A percentile compares a stretch with the other conserved stretches of the same genome.
These are phyloP conservation scores for Oreochromis mossambicus DNA, from an alignment of 2,797 vertebrate genomes.

Conservation along the genomic window DNA sequence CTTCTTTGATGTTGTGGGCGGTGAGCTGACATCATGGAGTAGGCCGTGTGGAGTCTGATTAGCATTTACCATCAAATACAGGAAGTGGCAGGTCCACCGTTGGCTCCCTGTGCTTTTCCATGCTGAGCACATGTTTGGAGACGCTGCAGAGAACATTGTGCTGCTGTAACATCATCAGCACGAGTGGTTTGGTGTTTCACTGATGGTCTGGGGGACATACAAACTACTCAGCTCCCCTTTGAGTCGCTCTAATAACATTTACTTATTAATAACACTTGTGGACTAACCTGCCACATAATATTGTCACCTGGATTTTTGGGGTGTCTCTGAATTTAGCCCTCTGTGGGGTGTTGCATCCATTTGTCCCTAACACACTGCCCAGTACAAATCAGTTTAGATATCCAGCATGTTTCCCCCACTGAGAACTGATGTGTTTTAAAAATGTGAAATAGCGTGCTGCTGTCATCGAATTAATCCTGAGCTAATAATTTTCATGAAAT, in stretches of 20 bases:
- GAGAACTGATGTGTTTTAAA: background rate
- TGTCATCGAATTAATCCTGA: background rate
- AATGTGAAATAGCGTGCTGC: background rate
- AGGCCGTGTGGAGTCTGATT: rapidly evolving
- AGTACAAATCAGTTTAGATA: too few species aligned
- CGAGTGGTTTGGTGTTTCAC: background rate
- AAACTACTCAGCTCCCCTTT: background rate
- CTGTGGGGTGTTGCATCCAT: too few species aligned
- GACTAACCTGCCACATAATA: background rate
- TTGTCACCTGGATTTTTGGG: background rate
- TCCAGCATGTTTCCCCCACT: too few species aligned
- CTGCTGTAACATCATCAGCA: rapidly evolving
- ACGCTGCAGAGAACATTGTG: rapidly evolving
- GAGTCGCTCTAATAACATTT: background rate
- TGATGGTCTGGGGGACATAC: rapidly evolving
- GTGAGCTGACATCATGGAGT: background rate
- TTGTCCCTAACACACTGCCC: too few species aligned
- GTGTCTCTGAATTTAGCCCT: background rate
- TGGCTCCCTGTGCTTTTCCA: background rate
- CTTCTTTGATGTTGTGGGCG: too few species aligned
- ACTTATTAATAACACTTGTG: too few species aligned
- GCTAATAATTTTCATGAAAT: background rate
- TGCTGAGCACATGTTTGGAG: background rate
- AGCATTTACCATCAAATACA: background rate
- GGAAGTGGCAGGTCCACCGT: background rate